Percentiles rank a stretch among this genome's conserved stretches.
phyloP scores from a whole-genome alignment of 2,888 invertebrate genomes.

The Pelosia muscerda region DNA sequence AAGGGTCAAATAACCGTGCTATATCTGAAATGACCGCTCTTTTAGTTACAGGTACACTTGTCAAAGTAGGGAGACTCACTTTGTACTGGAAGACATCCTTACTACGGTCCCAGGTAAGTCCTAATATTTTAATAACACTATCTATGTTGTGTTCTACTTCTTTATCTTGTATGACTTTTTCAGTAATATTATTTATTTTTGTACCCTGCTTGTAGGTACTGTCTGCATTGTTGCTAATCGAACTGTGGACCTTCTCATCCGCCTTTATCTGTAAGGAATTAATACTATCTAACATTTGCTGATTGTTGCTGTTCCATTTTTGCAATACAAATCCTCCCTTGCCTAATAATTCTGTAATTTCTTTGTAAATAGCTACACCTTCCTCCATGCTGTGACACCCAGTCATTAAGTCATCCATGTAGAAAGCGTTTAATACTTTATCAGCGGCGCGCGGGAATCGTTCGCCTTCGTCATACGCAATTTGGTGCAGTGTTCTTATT shows the following conservation, averaged over 20 bases:
- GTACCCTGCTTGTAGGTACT: too few species aligned
- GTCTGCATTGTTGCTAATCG: too few species aligned
- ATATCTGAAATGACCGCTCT: too few species aligned
- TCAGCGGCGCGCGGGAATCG: neutral
- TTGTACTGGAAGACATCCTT: constrained; percentile 32
- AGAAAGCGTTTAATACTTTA: too few species aligned
- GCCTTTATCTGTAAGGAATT: too few species aligned
- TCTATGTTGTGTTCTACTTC: constrained; percentile 15
- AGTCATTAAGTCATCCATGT: too few species aligned
- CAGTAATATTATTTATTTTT: too few species aligned
- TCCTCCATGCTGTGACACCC: too few species aligned
- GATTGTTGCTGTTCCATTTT: neutral
- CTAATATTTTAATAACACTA: neutral
- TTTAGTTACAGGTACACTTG: too few species aligned
- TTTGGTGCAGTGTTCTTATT: neutral
- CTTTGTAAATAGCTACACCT: too few species aligned
- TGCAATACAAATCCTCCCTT: neutral
- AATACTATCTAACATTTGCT: neutral
- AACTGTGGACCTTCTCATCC: too few species aligned
- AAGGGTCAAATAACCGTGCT: neutral
- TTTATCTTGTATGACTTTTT: too few species aligned
- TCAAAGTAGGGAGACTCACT: neutral
- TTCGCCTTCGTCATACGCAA: neutral
- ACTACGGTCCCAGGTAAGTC: constrained; percentile 19
- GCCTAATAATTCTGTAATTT: neutral